phyloP scores from a whole-genome alignment of 2,797 vertebrate species.

The Anolis apletophallus region DNA sequence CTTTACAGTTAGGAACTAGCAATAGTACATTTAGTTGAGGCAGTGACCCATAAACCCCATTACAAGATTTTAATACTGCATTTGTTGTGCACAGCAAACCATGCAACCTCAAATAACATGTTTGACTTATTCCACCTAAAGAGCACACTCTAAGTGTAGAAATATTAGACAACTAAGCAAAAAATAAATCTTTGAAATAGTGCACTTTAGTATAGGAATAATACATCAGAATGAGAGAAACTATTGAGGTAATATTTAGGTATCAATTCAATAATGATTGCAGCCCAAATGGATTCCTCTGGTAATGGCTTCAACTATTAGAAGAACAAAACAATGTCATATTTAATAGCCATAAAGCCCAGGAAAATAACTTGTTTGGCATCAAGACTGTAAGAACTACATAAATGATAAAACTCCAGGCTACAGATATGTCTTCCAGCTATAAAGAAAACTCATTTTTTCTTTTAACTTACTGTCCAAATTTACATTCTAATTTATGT shows the following conservation, averaged over 20 bases:
- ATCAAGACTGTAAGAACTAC: constrained; percentile 21
- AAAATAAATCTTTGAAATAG: constrained; percentile 20
- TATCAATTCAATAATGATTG: constrained; percentile 30
- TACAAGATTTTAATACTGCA: constrained; percentile 52
- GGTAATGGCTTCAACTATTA: constrained; percentile 4
- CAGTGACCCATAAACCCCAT: constrained; percentile 3
- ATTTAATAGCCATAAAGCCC: constrained; percentile 25
- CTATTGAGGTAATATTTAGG: background rate
- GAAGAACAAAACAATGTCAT: background rate
- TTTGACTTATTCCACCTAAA: constrained; percentile 42
- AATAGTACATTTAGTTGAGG: constrained; percentile 40
- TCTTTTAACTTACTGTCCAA: background rate
- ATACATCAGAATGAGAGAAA: constrained; percentile 2
- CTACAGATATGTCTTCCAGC: background rate
- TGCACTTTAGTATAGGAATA: constrained; percentile 3
- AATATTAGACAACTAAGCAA: constrained; percentile 33
- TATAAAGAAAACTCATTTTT: background rate
- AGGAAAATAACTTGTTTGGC: background rate
- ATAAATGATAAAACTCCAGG: constrained; percentile 16
- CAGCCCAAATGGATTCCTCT: background rate
- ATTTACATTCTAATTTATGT: constrained; percentile 5
- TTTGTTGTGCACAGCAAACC: background rate
- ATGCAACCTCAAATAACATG: background rate
- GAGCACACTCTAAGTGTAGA: constrained; percentile 17
- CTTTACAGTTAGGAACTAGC: constrained; percentile 39